Evolutionary conservation across 2,113 vertebrate species (phyloP), one percentile per base, ranked within the genome.

Genomic region (Eleginops maclovinus): DNA sequence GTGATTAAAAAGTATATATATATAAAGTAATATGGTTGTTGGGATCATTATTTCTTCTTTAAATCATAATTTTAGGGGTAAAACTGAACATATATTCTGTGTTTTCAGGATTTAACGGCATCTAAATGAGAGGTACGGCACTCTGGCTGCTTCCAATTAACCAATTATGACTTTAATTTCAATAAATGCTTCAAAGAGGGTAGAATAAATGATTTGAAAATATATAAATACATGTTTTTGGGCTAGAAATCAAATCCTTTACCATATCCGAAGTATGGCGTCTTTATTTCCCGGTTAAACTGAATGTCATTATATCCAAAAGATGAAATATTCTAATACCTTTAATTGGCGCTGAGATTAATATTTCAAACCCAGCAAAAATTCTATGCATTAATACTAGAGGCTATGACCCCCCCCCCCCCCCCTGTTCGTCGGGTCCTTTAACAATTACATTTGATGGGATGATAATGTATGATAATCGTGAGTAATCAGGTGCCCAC

Each of bases 391-490:
- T 83, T 91, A 80, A 85, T 93, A 91, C 90, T 95, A 90, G 93
- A 96, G 95, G 95, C 95, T 94, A 96, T 90, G 86, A 89, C 85
- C 88, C 85, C 85, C 84, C 81, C 31, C 31, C 31, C 31, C 4
- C 28, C 31, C 31, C n/a, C n/a, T n/a, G 68, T 75, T 79, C 88
- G 88, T 93, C 92, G 28, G 60, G 89, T 93, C 93, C 58, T 95
- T 96, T 94, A 96, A 89, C 91, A 96, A 97, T 97, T 96, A 96
- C 94, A 96, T 96, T 92, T 97, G 96, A 97, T 96, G 94, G 94
- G 95, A 97, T 97, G 97, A 96, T 98, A 97, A 99, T 97, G 89
- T 96, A 98, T 97, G 97, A 95, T 97, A 97, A 97, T 98, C 95
- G 94, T 83, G 93, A 95, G 96, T 97, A 97, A 98, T 97, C 96